Evolutionary conservation across 2,113 vertebrate genomes (phyloP).

Genomic region (Platanista minor): DNA sequence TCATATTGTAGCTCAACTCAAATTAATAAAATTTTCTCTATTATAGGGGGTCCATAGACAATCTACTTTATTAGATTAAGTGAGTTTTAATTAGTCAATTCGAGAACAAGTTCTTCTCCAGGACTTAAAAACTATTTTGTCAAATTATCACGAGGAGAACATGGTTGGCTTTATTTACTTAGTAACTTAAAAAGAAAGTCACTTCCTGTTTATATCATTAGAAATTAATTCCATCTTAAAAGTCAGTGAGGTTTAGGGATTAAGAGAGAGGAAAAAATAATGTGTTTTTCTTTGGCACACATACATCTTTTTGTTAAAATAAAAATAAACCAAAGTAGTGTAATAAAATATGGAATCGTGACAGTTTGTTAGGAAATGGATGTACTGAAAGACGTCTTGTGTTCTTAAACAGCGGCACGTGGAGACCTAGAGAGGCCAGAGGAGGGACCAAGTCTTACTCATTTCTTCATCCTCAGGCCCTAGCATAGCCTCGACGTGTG

Average conservation of each 20-base stretch:
- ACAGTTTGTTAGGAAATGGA: not conserved
- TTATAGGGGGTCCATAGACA: not conserved
- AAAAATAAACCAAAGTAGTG: conserved; percentile 1
- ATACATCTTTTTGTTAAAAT: conserved; percentile 1
- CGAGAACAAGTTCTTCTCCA: not conserved
- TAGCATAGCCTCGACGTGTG: fast-evolving
- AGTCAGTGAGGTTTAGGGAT: not conserved
- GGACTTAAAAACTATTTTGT: not conserved
- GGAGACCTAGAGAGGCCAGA: fast-evolving
- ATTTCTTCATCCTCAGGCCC: not conserved
- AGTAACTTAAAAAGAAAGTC: not conserved
- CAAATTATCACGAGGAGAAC: not conserved
- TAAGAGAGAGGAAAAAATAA: not conserved
- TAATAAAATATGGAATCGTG: not conserved
- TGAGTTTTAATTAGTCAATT: conserved; percentile 8
- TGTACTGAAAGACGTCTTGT: not conserved
- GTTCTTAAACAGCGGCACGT: not conserved
- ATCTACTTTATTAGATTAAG: not conserved
- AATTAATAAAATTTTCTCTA: not conserved
- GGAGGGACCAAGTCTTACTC: not conserved
- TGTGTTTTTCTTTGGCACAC: not conserved
- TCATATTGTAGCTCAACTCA: not conserved
- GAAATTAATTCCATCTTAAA: not conserved
- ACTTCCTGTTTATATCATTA: not conserved
- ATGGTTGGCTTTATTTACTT: not conserved